Conservation (phyloP, 2,113 vertebrate genomes). For the Motacilla tschutschensis region DNA sequence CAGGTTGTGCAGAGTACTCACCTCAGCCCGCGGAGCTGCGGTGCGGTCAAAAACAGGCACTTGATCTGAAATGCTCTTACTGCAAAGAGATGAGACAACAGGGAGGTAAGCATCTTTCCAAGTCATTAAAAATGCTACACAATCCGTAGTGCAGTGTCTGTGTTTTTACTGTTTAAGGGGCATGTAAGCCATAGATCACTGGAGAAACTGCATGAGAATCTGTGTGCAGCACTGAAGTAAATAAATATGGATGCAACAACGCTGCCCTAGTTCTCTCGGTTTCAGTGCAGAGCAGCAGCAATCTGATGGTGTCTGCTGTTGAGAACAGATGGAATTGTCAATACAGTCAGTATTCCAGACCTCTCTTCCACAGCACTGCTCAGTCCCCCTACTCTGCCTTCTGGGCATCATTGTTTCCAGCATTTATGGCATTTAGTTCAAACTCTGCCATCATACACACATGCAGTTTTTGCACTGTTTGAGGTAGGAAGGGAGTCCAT, state of each 20-base stretch:
- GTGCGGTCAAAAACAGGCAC: conserved; percentile 31
- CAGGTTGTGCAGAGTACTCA: not conserved
- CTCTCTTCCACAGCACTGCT: not conserved
- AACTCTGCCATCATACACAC: not conserved
- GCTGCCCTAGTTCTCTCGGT: not conserved
- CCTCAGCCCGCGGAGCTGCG: conserved; percentile 72
- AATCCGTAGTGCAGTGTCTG: not conserved
- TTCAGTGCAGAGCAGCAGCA: not conserved
- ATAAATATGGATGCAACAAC: not conserved
- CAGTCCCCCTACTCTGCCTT: not conserved
- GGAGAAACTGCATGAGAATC: not conserved
- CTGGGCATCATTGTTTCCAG: not conserved
- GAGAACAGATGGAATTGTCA: not conserved
- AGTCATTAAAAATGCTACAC: not conserved
- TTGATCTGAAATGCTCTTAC: conserved; percentile 64
- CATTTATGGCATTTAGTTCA: not conserved
- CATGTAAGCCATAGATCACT: not conserved
- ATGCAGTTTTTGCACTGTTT: not conserved
- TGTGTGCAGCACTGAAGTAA: not conserved
- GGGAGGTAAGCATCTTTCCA: not conserved
- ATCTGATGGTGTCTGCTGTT: not conserved
- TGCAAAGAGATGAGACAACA: conserved; percentile 40
- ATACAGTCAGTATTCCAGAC: not conserved
- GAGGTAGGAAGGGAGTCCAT: not conserved
- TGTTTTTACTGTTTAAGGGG: not conserved